Base-by-base conservation (phyloP, 1,140 invertebrate species). In the Microplitis mediator region DNA sequence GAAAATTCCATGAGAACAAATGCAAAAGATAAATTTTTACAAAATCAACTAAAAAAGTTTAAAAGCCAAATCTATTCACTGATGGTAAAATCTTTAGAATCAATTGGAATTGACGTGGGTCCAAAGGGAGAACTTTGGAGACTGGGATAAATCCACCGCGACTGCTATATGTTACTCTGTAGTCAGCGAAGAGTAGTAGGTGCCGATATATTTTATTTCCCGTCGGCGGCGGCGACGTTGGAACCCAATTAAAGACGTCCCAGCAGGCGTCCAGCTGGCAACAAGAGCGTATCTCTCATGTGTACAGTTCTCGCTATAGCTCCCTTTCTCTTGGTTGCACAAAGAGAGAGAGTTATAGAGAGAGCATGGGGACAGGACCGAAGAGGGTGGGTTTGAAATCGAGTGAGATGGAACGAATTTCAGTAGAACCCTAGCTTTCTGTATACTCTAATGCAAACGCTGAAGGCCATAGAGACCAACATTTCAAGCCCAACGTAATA, bases 231-330 rank as follows among this genome's bases (percentile, higher is more conserved):
- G 77, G 78, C 83, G 79, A 84, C 77, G 83, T 45, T 45, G 77
- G 81, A 85, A 86, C 83, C 81, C 84, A 87, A 86, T 87, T 87
- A 87, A 86, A 87, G 85, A 86, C 78, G 81, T 85, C 84, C 84
- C 84, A 82, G 78, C 79, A 83, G 82, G 77, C 80, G 78, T 78
- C 76, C 78, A 77, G 72, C 69, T 39, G 63, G 39, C 39, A 45
- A 45, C 39, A 45, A 45, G 39, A 45, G 23, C 23, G 39, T 45
- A 45, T 45, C 5, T 45, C 39, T 45, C 6, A 11, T 45, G 39
- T 45, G 39, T 45, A 11, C 39, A 9, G 11, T 45, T 45, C 39
- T 45, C 23, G 23, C 23, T 23, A 23, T 23, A 23, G 1, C 66
- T 23, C 61, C 58, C 61, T 70, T 74, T 58, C 34, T 70, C 61